A percentile compares a stretch with the other conserved stretches of the same genome.
Evolutionary conservation across 2,113 vertebrate species (phyloP).

Genomic region (Clinocottus analis): DNA sequence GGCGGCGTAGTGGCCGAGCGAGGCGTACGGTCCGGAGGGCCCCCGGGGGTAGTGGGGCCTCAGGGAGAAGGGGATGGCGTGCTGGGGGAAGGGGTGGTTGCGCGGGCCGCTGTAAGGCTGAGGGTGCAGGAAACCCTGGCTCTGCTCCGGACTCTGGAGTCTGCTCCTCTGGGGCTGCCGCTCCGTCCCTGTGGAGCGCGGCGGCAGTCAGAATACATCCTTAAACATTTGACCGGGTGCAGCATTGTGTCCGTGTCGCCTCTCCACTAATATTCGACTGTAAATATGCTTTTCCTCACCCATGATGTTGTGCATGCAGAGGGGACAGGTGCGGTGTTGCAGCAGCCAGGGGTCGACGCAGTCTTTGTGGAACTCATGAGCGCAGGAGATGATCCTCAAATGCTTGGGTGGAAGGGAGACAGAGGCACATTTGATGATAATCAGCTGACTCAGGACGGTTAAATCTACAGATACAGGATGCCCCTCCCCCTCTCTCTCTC

Average conservation of each 20-base stretch:
- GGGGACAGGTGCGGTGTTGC: slow-evolving; percentile 94
- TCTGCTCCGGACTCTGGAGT: slow-evolving; percentile 81
- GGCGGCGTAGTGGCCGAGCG: slow-evolving; percentile 83
- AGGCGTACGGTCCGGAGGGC: slow-evolving; percentile 81
- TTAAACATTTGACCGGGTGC: no score
- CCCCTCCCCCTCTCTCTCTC: neutral
- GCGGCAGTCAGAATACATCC: slow-evolving; percentile 19
- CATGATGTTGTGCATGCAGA: slow-evolving; percentile 99
- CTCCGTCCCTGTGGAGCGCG: slow-evolving; percentile 73
- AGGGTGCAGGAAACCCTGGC: slow-evolving; percentile 88
- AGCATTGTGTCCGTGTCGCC: no score
- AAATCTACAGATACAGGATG: neutral
- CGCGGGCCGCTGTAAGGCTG: slow-evolving; percentile 87
- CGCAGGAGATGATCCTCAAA: slow-evolving; percentile 95
- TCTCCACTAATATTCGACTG: slow-evolving; percentile 19
- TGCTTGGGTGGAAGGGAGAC: slow-evolving; percentile 81
- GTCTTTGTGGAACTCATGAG: slow-evolving; percentile 94
- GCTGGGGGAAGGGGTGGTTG: slow-evolving; percentile 85
- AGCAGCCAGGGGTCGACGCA: slow-evolving; percentile 98
- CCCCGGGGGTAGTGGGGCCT: slow-evolving; percentile 83
- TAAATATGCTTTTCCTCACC: slow-evolving; percentile 82
- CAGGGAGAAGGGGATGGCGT: slow-evolving; percentile 81
- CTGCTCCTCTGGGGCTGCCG: slow-evolving; percentile 78
- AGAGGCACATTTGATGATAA: neutral
- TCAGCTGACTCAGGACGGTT: neutral